Evolutionary conservation across 2,113 vertebrate species (phyloP), one percentile per base, ranked within the genome.

Genomic region (Phocoena sinus): DNA sequence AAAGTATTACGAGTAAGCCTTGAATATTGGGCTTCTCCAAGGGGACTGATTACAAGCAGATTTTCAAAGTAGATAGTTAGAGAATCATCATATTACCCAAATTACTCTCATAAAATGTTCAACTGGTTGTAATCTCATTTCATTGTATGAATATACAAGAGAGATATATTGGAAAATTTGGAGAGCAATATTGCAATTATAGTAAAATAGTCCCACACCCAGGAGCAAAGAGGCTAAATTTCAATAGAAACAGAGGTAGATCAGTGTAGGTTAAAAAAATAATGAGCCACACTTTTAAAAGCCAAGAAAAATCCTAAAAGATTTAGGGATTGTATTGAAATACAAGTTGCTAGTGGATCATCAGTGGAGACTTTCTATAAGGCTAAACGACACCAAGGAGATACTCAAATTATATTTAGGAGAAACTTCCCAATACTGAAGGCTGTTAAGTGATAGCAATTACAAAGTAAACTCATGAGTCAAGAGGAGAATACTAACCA

Each of bases 231-330:
- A 62, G 53, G 38, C 20, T 89, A 41, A 74, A 60, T 36, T 63
- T 84, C 73, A 93, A 76, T 8, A 56, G 74, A 95, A 94, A 93
- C 23, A 70, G 36, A 93, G 23, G 13, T 44, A 15, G 6, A 17
- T 81, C 21, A 41, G 2, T 60, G 26, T 12, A 67, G 11, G 9
- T 50, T 23, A 47, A 44, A n/a, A 92, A 92, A 53, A 86, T 23
- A 62, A 12, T 31, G 41, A 96, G 47, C 9, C 56, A 92, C 14
- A 74, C 9, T 94, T 94, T 73, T 62, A 93, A 90, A 38, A 89
- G n/a, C 21, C 38, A 81, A 96, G 38, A 91, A 89, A 96, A 97
- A 41, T 74, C 82, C 70, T 87, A 17, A 87, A 88, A 88, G 26
- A 83, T 68, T 28, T 62, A 91, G 8, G 41, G 47, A 63, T 91